phyloP scores from a whole-genome alignment of 2,797 vertebrate species.

The Enteromius argenteus region DNA sequence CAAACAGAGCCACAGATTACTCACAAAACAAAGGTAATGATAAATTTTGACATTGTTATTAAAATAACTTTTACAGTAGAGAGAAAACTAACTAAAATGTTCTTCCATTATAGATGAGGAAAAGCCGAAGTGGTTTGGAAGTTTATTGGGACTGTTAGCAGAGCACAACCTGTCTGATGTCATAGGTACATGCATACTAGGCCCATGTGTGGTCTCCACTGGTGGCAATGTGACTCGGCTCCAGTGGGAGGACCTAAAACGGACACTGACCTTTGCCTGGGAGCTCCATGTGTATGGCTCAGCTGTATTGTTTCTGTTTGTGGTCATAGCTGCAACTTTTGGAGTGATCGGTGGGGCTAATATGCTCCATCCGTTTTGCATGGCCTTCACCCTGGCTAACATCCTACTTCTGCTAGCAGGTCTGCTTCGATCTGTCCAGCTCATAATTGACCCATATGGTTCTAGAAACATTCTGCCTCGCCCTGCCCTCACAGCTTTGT shows the following conservation, averaged over 20 bases:
- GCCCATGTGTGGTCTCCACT: constrained; percentile 68
- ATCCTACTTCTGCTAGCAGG: constrained; percentile 78
- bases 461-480: constrained; percentile 77
- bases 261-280: constrained; percentile 84
- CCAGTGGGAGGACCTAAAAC: constrained; percentile 85
- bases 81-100: not conserved
- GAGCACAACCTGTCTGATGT: constrained; percentile 53
- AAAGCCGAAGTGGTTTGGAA: constrained; percentile 41
- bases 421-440: constrained; percentile 79
- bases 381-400: constrained; percentile 73
- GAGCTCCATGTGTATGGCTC: constrained; percentile 86
- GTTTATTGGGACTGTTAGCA: constrained; percentile 53
- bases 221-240: constrained; percentile 79
- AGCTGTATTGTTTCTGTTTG: constrained; percentile 79
- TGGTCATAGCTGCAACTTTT: constrained; percentile 74
- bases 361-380: constrained; percentile 69
- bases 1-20: not conserved
- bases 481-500: constrained; percentile 78
- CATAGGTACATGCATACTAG: constrained; percentile 63
- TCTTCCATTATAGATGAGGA: constrained; percentile 51
- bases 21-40: constrained; percentile 8
- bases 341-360: constrained; percentile 70
- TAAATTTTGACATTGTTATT: not conserved
- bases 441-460: constrained; percentile 88
- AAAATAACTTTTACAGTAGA: not conserved